phyloP scores from a whole-genome alignment of 2,113 vertebrate species.

The Excalfactoria chinensis region DNA sequence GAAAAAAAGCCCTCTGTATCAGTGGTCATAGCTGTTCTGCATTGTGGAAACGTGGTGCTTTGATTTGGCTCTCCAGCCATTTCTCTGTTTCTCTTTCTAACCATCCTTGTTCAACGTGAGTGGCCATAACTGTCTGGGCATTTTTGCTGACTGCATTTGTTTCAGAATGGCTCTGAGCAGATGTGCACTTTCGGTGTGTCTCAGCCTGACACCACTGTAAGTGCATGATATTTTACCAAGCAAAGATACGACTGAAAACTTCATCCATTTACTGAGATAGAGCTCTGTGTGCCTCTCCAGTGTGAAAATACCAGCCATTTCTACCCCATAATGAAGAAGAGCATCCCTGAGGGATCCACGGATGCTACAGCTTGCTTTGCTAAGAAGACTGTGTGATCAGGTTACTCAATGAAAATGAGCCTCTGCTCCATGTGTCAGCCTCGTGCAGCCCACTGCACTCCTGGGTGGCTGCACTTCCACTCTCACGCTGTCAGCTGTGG shows the following conservation, averaged over 20 bases:
- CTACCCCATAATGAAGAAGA: background rate
- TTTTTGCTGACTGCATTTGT: background rate
- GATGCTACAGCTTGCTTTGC: background rate
- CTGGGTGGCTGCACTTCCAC: background rate
- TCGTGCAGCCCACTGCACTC: background rate
- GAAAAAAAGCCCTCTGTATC: background rate
- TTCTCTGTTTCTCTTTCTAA: background rate
- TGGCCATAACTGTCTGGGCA: fast-evolving
- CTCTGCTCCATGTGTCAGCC: background rate
- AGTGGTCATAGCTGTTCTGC: background rate
- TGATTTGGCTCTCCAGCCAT: background rate
- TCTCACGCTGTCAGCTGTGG: background rate
- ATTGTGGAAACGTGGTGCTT: background rate
- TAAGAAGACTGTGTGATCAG: background rate
- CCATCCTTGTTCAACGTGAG: background rate
- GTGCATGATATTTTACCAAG: background rate
- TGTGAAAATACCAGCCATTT: background rate
- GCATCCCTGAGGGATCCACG: background rate
- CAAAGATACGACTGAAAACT: background rate
- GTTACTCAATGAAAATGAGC: background rate
- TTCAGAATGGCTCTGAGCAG: background rate
- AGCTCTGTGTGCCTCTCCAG: background rate
- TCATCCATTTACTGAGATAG: background rate
- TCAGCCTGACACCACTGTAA: background rate
- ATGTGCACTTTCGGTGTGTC: background rate